These are phyloP conservation scores for Heliothis subflexa DNA, from an alignment of 1,140 invertebrate species.

Conservation along the genomic window DNA sequence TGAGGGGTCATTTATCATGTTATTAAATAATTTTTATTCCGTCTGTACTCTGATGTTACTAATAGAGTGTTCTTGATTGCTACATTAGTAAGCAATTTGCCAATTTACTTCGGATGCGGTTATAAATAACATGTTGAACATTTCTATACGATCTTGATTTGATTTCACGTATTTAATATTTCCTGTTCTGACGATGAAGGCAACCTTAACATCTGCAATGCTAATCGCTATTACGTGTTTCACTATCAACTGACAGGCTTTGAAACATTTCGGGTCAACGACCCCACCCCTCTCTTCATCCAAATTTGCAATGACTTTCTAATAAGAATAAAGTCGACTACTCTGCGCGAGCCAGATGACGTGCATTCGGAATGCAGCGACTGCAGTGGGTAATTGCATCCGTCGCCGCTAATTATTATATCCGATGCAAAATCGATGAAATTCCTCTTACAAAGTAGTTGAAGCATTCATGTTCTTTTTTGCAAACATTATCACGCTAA, in stretches of 20 bases:
- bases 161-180: conserved; percentile 15
- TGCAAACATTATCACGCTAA: conserved; percentile 2
- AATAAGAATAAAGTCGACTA: conserved; percentile 78
- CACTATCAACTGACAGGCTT: conserved; percentile 72
- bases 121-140: background rate
- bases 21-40: conserved; percentile 50
- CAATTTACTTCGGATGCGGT: conserved; percentile 6
- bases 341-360: conserved; percentile 66
- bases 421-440: conserved; percentile 54
- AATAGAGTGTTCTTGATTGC: conserved; percentile 4
- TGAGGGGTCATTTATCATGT: conserved; percentile 67
- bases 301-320: conserved; percentile 81
- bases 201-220: conserved; percentile 33
- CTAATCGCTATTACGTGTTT: conserved; percentile 60
- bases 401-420: conserved; percentile 60
- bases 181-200: background rate
- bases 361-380: conserved; percentile 61
- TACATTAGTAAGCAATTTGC: conserved; percentile 25
- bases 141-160: background rate
- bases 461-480: conserved; percentile 20
- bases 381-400: conserved; percentile 57
- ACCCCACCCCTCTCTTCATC: conserved; percentile 60
- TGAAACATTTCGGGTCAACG: conserved; percentile 76
- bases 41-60: too few relatives aligned
- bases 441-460: conserved; percentile 43